phyloP scores from a whole-genome alignment of 2,888 invertebrate species.

The Archaeoteleia sp. region DNA sequence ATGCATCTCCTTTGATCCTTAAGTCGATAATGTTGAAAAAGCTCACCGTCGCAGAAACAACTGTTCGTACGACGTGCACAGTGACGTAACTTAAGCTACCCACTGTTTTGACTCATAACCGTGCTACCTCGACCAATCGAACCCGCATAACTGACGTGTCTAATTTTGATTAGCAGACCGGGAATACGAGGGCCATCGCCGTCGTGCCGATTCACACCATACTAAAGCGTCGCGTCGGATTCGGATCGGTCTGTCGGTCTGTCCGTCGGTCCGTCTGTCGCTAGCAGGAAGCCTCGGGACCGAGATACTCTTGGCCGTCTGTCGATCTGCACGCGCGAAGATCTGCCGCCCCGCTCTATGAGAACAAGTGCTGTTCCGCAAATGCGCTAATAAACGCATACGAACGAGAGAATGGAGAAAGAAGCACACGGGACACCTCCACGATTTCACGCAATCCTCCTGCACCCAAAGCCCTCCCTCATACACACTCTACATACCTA shows the following conservation, averaged over 20 bases:
- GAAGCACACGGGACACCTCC: no score
- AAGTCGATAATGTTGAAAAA: no score
- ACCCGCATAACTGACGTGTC: conserved; percentile 42
- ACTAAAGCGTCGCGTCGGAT: conserved; percentile 77
- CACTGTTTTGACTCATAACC: conserved; percentile 47
- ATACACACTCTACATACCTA: no score
- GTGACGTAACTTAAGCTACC: no score
- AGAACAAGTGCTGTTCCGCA: conserved; percentile 17
- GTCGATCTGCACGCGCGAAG: conserved; percentile 66
- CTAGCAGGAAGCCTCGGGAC: conserved; percentile 74
- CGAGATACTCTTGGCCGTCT: conserved; percentile 67
- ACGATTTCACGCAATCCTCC: no score
- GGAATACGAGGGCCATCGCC: conserved; percentile 88
- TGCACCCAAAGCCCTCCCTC: no score
- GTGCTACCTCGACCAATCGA: conserved; percentile 56
- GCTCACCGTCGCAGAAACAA: no score
- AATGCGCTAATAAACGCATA: neutral
- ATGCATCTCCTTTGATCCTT: no score
- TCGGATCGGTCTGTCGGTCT: conserved; percentile 64
- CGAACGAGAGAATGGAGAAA: no score
- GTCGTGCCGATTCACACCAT: conserved; percentile 89
- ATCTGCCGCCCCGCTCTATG: conserved; percentile 51
- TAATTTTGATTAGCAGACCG: conserved; percentile 78
- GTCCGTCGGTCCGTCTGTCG: conserved; percentile 59
- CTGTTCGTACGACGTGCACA: no score